Conservation (phyloP, 1,140 invertebrate species). For the Bombus impatiens region DNA sequence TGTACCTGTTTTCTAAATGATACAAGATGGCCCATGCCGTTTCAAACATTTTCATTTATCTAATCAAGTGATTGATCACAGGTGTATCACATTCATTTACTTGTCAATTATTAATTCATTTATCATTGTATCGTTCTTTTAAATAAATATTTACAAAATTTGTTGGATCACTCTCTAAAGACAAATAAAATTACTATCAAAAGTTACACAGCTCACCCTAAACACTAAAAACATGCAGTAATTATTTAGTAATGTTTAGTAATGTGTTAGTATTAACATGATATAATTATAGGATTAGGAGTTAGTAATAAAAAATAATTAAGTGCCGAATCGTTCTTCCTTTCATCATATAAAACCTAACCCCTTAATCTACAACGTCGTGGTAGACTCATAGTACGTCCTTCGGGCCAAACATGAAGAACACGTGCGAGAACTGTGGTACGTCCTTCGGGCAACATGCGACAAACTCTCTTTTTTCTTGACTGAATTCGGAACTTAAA, state of each 20-base stretch:
- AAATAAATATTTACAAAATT: conserved; percentile 42
- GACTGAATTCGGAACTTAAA: too few relatives aligned
- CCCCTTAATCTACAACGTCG: too few relatives aligned
- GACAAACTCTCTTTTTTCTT: too few relatives aligned
- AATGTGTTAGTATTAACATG: conserved; percentile 45
- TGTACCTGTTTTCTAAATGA: conserved; percentile 9
- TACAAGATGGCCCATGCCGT: conserved; percentile 31
- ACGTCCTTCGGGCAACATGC: too few relatives aligned
- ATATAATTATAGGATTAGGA: conserved; percentile 39
- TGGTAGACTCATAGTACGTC: too few relatives aligned
- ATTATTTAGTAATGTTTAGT: conserved; percentile 48
- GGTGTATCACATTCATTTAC: conserved; percentile 45
- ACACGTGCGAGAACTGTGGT: too few relatives aligned
- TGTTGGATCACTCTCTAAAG: conserved; percentile 27
- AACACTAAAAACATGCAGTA: conserved; percentile 65
- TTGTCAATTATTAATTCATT: conserved; percentile 21
- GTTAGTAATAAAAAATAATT: conserved; percentile 22
- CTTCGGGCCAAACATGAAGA: too few relatives aligned
- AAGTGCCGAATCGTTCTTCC: not conserved
- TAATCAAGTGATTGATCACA: conserved; percentile 41
- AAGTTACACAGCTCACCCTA: conserved; percentile 60
- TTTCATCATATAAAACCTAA: not conserved
- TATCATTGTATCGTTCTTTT: conserved; percentile 16
- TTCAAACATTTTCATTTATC: conserved; percentile 19
- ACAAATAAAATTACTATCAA: conserved; percentile 26